phyloP scores from a whole-genome alignment of 2,888 invertebrate species.

The Scelioninae gen. 1 region DNA sequence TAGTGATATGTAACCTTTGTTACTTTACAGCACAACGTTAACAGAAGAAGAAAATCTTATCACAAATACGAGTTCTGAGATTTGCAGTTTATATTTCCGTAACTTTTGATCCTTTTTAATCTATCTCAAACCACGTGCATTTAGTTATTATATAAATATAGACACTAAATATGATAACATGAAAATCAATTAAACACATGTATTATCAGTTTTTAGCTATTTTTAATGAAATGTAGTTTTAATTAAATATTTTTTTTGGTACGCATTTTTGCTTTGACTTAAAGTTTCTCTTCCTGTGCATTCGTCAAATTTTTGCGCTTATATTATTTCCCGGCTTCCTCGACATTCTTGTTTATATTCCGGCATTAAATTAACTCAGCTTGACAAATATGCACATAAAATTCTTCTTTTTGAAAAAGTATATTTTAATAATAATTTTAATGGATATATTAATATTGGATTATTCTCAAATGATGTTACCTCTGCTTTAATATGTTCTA shows the following conservation, averaged over 20 bases:
- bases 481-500: background rate
- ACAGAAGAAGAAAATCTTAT: slow-evolving; percentile 14
- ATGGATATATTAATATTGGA: background rate
- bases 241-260: too few relatives aligned
- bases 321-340: background rate
- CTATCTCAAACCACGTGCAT: background rate
- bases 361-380: background rate
- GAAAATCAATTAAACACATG: too few relatives aligned
- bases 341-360: slow-evolving; percentile 12
- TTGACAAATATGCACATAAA: background rate
- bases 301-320: slow-evolving; percentile 13
- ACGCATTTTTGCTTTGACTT: background rate
- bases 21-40: slow-evolving; percentile 22
- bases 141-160: background rate
- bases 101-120: slow-evolving; percentile 26
- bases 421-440: slow-evolving; percentile 14
- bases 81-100: slow-evolving; percentile 20
- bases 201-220: too few relatives aligned
- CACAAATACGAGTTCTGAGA: slow-evolving; percentile 7
- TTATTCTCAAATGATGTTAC: background rate
- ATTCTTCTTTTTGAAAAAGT: background rate
- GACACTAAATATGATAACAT: background rate
- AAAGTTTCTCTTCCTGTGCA: background rate
- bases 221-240: too few relatives aligned
- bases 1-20: slow-evolving; percentile 9